Evolutionary conservation across 2,888 invertebrate species (phyloP).

Genomic region (Phymatocera aterrima): DNA sequence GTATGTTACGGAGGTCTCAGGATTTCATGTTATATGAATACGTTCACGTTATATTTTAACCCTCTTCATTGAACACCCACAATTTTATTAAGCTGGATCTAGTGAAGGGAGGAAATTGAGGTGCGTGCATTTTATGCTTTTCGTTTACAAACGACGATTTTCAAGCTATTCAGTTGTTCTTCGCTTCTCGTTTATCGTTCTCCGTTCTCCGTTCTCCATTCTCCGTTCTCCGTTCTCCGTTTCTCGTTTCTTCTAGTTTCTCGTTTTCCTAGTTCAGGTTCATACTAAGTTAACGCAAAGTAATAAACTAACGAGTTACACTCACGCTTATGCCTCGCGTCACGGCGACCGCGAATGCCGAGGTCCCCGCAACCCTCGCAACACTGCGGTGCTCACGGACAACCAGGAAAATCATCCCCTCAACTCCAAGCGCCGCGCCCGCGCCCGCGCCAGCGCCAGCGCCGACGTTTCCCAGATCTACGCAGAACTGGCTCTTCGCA

Average conservation of each 20-base stretch:
- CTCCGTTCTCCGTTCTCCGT: too few species aligned
- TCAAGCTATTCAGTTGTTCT: not conserved
- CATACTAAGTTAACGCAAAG: conserved; percentile 3
- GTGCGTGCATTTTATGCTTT: not conserved
- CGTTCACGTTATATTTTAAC: not conserved
- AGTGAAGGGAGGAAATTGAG: not conserved
- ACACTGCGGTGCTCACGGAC: conserved; percentile 37
- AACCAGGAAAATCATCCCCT: conserved; percentile 38
- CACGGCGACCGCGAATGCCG: conserved; percentile 41
- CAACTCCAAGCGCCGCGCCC: conserved; percentile 23
- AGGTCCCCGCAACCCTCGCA: conserved; percentile 44
- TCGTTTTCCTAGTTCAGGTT: too few species aligned
- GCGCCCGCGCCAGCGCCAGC: conserved; percentile 32
- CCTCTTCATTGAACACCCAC: not conserved
- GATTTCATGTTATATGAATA: too few species aligned
- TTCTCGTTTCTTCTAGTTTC: not conserved
- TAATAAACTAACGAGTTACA: conserved; percentile 14
- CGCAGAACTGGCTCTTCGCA: conserved; percentile 19
- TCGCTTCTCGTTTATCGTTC: not conserved
- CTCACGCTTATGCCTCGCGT: conserved; percentile 36
- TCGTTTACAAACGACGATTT: not conserved
- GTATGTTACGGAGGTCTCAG: too few species aligned
- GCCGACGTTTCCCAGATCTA: conserved; percentile 39
- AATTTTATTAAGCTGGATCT: not conserved
- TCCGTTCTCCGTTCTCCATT: too few species aligned